Conservation (phyloP, 2,113 vertebrate genomes). For the Indri indri region DNA sequence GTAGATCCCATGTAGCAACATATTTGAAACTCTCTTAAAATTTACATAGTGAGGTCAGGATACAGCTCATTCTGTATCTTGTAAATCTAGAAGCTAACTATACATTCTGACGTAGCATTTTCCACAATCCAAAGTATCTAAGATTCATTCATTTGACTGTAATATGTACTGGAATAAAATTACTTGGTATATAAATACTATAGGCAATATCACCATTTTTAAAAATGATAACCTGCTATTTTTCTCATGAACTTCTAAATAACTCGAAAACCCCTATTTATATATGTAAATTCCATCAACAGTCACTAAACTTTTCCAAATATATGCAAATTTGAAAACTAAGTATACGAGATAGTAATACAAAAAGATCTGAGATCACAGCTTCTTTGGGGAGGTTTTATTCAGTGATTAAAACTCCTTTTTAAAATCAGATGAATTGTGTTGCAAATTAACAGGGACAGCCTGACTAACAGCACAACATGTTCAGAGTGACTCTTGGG, state of each 20-base stretch:
- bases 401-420: background rate
- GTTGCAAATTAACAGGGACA: background rate
- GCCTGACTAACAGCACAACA: background rate
- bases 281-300: background rate
- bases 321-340: background rate
- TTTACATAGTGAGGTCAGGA: background rate
- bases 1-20: no score
- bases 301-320: background rate
- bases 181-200: background rate
- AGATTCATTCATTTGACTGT: background rate
- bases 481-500: background rate
- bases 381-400: background rate
- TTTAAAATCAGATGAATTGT: constrained; percentile 28
- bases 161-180: background rate
- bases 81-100: background rate
- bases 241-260: background rate
- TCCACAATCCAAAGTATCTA: background rate
- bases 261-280: background rate
- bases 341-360: background rate
- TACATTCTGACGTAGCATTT: background rate
- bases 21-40: background rate
- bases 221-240: background rate
- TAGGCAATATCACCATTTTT: background rate
- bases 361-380: background rate
- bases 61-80: background rate